Evolutionary conservation across 2,888 invertebrate species (phyloP), one percentile per base, ranked within the genome.

Genomic region (Cryptus viduatorius): DNA sequence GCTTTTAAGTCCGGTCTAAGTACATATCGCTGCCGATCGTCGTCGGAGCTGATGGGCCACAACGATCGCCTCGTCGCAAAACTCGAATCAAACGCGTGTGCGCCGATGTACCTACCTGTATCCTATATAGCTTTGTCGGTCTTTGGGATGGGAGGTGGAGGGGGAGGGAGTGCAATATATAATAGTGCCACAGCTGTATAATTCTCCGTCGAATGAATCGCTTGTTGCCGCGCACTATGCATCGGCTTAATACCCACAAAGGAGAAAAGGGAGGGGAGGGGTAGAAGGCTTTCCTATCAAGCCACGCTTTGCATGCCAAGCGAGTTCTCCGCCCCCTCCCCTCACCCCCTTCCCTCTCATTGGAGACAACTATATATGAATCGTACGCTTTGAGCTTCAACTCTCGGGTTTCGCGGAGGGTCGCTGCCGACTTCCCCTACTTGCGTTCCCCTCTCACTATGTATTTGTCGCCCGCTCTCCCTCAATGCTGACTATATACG

Each of bases 301-400:
- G 71, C 56, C 8, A 44, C 65, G 81, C 75, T 84, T 71, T 82
- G 81, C 78, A 79, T 82, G 79, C 44, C 65, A 79, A 84, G 79
- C 59, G 69, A 82, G 65, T 82, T 82, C 59, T 65, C 68, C 31
- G 69, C 24, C 59, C 59, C 59, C 5, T 1, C 64, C 16, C 53
- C 76, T 16, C 80, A 19, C 53, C 80, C 29, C 53, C 16, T 16
- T 1, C 31, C 50, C 73, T 19, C 78, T n/a, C 12, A 48, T 50
- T 65, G 73, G 48, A 44, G 56, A 29, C 61, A 59, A 67, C 75
- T 82, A 31, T 82, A 59, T 59, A 61, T 61, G 59, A 61, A 12
- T 42, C 56, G 56, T 37, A 69, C 78, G 69, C 64, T 84, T 84
- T 81, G 44, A 75, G 81, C 56, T 79, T 75, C 65, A 84, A 81